Evolutionary conservation across 2,113 vertebrate species (phyloP), one percentile per base, ranked within the genome.

Genomic region (Trinectes maculatus): DNA sequence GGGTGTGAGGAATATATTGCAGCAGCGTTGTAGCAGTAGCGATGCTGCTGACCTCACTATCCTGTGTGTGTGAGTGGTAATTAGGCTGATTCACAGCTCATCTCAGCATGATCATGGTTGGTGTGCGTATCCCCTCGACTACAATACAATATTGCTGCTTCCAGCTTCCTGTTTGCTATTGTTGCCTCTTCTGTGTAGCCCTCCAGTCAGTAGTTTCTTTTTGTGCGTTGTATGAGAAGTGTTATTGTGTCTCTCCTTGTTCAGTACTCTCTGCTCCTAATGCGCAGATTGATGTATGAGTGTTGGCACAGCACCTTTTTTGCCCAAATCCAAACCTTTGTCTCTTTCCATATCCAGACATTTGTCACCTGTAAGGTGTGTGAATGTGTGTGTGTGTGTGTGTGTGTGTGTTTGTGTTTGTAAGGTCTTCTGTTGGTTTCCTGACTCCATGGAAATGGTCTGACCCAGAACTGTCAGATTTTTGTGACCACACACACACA

Each of bases 401-500:
- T 48, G 19, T 66, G 33, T 72, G 40, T 55, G 52, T 61, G 4
- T 72, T 34, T 60, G 49, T 74, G 8, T 75, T 74, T 37, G 48
- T 37, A 56, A 13, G 72, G 71, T 70, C 64, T 75, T 83, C 57
- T 83, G 70, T 70, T 49, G 63, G 63, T 62, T 80, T 52, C 47
- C 55, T 85, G 74, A 87, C 77, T 85, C 75, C 51, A 73, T 71
- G 46, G 74, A 79, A 79, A 82, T 72, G 64, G 58, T 82, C 56
- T 90, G 91, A 89, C 87, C 89, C 75, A 89, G 81, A 89, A 90
- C 82, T 88, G 91, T 91, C 91, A 86, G 51, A 62, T 84, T 71
- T 54, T 25, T 60, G 67, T 67, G 61, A 79, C 53, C 42, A 33
- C 81, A 36, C 51, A 65, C 54, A 72, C 10, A 74, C 8, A 51